Evolutionary conservation across 2,888 invertebrate species (phyloP), one percentile per base, ranked within the genome.

Genomic region (Dynastes maya): DNA sequence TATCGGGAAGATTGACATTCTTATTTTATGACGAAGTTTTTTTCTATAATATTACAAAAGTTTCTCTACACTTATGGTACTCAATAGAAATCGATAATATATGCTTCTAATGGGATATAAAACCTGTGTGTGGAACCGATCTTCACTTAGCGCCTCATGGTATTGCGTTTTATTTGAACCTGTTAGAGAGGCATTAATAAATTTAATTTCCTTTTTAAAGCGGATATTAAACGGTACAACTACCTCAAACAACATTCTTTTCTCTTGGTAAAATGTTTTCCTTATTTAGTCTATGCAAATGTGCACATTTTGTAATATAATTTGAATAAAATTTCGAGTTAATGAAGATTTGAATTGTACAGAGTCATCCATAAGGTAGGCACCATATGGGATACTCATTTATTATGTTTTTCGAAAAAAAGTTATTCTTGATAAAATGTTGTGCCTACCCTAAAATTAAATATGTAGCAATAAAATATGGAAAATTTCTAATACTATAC

Each of bases 71-170:
- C 5, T 63, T 29, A 63, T 29, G 63, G 32, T 32, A 2, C 29
- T 63, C 6, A 27, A 63, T 63, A 63, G 63, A 63, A 29, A 63
- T 32, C 29, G 63, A 63, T 63, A 63, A 63, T 61, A 61, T 2
- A 63, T 63, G 11, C 27, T 29, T 32, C 63, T 63, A 63, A 63
- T 29, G 4, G 13, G 27, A 9, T 22, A 61, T 61, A 61, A 29
- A 63, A 63, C 63, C 11, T 11, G 63, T 32, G 9, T 27, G 32
- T 63, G 63, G 1, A 37, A 37, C 37, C 29, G 63, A 63, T 32
- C 63, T 63, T 63, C 32, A 32, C 63, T 32, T 63, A 27, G 29
- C 63, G 63, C 63, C 29, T 58, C 22, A 22, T 22, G 55, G 8
- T 3, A 58, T 8, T 32, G 63, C 63, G 32, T 11, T 11, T 13